These are phyloP conservation scores for Kryptolebias ocellatus DNA, from an alignment of 2,797 vertebrate species.

Conservation along the genomic window DNA sequence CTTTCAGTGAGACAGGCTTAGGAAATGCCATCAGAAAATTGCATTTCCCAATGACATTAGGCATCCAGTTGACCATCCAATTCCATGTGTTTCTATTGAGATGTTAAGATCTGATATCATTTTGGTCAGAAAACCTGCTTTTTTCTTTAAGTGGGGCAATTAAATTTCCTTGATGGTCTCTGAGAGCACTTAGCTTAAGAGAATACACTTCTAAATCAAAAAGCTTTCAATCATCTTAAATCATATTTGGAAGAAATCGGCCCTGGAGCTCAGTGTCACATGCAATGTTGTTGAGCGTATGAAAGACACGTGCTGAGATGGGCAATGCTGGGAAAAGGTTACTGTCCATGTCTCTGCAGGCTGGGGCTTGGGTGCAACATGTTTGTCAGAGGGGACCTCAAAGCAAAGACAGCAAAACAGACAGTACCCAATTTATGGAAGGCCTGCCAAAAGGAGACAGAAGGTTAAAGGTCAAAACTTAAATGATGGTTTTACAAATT, in stretches of 20 bases:
- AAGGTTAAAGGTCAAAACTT: background rate
- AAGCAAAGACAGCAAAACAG: conserved; percentile 46
- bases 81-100: conserved; percentile 97
- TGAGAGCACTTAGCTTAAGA: conserved; percentile 99
- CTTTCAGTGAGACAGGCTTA: conserved; percentile 92
- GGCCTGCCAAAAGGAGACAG: conserved; percentile 28
- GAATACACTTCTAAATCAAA: conserved; percentile 99
- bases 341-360: conserved; percentile 85
- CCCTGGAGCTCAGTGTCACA: conserved; percentile 87
- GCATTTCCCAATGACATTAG: conserved; percentile 98
- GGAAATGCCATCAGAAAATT: conserved; percentile 99
- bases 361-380: conserved; percentile 88
- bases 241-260: conserved; percentile 94
- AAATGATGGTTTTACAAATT: no score
- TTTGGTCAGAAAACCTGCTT: conserved; percentile 94
- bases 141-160: conserved; percentile 94
- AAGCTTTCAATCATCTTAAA: conserved; percentile 99
- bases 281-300: conserved; percentile 92
- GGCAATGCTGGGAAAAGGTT: conserved; percentile 93
- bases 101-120: conserved; percentile 99
- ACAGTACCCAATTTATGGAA: conserved; percentile 37
- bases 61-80: conserved; percentile 94
- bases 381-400: conserved; percentile 78
- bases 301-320: conserved; percentile 86
- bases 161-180: conserved; percentile 98